These are phyloP conservation scores for Horisme vitalbata DNA, from an alignment of 2,888 invertebrate species.

Conservation along the genomic window DNA sequence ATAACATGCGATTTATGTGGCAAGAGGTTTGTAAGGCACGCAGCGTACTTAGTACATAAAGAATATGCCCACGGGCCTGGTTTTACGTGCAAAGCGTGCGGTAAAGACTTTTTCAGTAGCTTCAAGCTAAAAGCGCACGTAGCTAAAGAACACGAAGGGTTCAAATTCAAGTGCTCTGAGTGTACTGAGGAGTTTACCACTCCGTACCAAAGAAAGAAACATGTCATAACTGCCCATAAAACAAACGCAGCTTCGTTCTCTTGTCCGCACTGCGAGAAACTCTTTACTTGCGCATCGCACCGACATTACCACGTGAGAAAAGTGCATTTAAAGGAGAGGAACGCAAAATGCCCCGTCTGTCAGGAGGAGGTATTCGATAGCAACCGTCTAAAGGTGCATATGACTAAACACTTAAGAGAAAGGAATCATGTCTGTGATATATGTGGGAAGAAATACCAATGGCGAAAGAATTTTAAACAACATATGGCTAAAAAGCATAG, in stretches of 20 bases:
- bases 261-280: slow-evolving; percentile 48
- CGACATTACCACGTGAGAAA: slow-evolving; percentile 50
- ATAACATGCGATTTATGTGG: slow-evolving; percentile 26
- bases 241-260: slow-evolving; percentile 36
- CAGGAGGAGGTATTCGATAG: slow-evolving; percentile 51
- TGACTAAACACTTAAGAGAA: slow-evolving; percentile 71
- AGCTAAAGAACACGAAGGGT: slow-evolving; percentile 44
- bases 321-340: slow-evolving; percentile 52
- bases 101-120: slow-evolving; percentile 36
- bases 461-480: slow-evolving; percentile 75
- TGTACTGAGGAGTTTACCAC: slow-evolving; percentile 47
- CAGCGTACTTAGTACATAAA: slow-evolving; percentile 4
- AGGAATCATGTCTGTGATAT: slow-evolving; percentile 76
- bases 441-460: slow-evolving; percentile 72
- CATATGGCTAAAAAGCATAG: slow-evolving; percentile 56
- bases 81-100: slow-evolving; percentile 43
- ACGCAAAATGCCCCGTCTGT: slow-evolving; percentile 52
- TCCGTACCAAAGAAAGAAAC: slow-evolving; percentile 43
- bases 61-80: slow-evolving; percentile 25
- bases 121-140: slow-evolving; percentile 33
- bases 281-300: slow-evolving; percentile 46
- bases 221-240: slow-evolving; percentile 43
- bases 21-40: slow-evolving; percentile 9
- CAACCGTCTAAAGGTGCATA: slow-evolving; percentile 53
- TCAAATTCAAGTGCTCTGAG: slow-evolving; percentile 40